Evolutionary conservation across 92 coral and sea anemone genomes (phyloP).

Genomic region (Hydrozoanthus gracilis): DNA sequence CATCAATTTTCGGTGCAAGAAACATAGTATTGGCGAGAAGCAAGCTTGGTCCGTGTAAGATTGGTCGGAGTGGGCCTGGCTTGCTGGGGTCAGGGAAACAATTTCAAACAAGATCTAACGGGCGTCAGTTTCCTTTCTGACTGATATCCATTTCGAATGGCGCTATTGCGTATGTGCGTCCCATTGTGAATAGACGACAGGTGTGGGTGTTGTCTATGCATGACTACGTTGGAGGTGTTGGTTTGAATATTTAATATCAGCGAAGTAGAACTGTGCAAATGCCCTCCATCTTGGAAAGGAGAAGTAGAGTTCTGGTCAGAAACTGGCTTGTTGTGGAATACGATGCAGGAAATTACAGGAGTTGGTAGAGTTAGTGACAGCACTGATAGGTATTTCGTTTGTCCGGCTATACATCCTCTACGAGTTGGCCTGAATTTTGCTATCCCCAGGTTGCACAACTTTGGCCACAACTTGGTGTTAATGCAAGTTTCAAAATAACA

Average conservation of each 20-base stretch:
- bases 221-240: neutral
- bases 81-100: too few species aligned
- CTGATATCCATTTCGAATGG: too few species aligned
- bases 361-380: neutral
- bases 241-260: neutral
- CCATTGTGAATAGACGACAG: neutral
- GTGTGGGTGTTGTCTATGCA: neutral
- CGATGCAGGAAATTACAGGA: neutral
- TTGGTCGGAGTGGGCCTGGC: too few species aligned
- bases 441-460: conserved; percentile 13
- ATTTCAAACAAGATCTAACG: too few species aligned
- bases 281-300: conserved; percentile 6
- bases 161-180: neutral
- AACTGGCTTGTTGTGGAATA: conserved; percentile 5
- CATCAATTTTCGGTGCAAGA: too few species aligned
- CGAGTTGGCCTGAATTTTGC: neutral
- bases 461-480: conserved; percentile 4
- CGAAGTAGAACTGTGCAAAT: neutral
- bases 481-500: neutral
- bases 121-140: too few species aligned
- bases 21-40: too few species aligned
- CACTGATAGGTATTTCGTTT: conserved; percentile 1
- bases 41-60: too few species aligned
- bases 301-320: conserved; percentile 6
- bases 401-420: neutral